Percentiles rank a stretch among this genome's conserved stretches.
Conservation (phyloP, 2,113 vertebrate species). For the Periophthalmus modestus region DNA sequence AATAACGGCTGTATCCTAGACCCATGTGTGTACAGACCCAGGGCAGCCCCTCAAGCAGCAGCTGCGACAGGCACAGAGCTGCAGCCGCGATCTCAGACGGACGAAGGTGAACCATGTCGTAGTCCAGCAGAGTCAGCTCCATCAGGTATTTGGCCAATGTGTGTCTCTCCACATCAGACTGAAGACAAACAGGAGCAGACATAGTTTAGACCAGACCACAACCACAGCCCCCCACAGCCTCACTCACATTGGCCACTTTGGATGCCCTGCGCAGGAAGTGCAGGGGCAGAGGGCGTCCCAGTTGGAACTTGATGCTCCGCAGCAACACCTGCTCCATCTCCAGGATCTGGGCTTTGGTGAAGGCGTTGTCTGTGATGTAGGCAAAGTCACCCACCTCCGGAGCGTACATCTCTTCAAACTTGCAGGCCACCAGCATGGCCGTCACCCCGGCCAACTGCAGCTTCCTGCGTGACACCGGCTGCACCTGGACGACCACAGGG, state of each 20-base stretch:
- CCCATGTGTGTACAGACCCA: slow-evolving; percentile 86
- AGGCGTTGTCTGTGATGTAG: slow-evolving; percentile 92
- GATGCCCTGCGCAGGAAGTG: slow-evolving; percentile 93
- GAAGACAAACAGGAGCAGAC: not conserved
- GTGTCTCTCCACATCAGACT: slow-evolving; percentile 88
- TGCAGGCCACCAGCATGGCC: slow-evolving; percentile 88
- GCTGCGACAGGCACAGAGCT: slow-evolving; percentile 85
- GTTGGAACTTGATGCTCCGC: slow-evolving; percentile 81
- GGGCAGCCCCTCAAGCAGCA: slow-evolving; percentile 78
- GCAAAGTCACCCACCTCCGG: slow-evolving; percentile 89
- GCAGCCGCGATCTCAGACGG: slow-evolving; percentile 92
- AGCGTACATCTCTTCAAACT: slow-evolving; percentile 90
- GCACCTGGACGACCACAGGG: slow-evolving; percentile 68
- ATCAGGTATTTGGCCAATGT: slow-evolving; percentile 93
- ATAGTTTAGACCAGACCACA: not conserved
- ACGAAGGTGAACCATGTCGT: slow-evolving; percentile 88
- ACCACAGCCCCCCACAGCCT: not conserved
- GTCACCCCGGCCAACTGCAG: slow-evolving; percentile 92
- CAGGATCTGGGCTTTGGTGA: slow-evolving; percentile 82
- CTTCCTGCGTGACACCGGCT: slow-evolving; percentile 83
- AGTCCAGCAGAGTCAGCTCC: slow-evolving; percentile 93
- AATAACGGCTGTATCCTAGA: too few relatives aligned
- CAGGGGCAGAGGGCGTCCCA: slow-evolving; percentile 89
- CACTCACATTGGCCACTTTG: slow-evolving; percentile 86
- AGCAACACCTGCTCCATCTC: slow-evolving; percentile 89